phyloP scores from a whole-genome alignment of 2,797 vertebrate genomes.

The Micrastur ruficollis region DNA sequence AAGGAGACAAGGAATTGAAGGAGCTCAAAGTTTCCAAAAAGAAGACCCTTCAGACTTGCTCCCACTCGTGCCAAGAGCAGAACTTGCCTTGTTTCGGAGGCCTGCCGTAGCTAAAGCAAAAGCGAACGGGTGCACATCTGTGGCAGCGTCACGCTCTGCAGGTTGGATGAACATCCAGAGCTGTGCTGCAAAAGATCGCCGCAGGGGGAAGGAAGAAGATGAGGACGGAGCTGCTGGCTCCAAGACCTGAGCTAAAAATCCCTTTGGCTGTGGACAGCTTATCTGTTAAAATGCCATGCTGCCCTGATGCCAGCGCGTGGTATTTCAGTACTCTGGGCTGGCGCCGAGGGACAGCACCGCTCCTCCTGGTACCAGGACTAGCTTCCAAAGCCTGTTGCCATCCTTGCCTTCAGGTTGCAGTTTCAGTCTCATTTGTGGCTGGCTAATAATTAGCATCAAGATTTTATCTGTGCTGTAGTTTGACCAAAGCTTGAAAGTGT shows the following conservation, averaged over 20 bases:
- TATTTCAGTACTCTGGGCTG: background rate
- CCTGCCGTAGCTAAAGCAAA: background rate
- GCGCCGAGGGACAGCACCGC: background rate
- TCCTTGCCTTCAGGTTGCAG: background rate
- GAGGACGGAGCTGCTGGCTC: background rate
- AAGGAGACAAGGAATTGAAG: background rate
- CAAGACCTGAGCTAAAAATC: background rate
- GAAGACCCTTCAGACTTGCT: background rate
- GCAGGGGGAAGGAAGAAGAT: background rate
- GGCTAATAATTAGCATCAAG: background rate
- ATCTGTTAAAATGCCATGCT: background rate
- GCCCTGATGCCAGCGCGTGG: background rate
- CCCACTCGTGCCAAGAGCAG: rapidly evolving
- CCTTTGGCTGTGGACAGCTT: background rate
- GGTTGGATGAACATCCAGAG: background rate
- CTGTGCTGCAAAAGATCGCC: background rate
- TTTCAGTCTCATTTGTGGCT: background rate
- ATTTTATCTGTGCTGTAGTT: background rate
- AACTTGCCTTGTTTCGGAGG: background rate
- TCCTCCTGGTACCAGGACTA: rapidly evolving
- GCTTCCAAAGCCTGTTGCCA: background rate
- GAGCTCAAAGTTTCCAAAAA: background rate
- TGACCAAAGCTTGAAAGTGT: background rate
- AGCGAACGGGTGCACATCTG: background rate
- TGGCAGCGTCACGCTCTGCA: background rate